Evolutionary conservation across 2,113 vertebrate genomes (phyloP), one percentile per base, ranked within the genome.

Genomic region (Amblyornis subalaris): DNA sequence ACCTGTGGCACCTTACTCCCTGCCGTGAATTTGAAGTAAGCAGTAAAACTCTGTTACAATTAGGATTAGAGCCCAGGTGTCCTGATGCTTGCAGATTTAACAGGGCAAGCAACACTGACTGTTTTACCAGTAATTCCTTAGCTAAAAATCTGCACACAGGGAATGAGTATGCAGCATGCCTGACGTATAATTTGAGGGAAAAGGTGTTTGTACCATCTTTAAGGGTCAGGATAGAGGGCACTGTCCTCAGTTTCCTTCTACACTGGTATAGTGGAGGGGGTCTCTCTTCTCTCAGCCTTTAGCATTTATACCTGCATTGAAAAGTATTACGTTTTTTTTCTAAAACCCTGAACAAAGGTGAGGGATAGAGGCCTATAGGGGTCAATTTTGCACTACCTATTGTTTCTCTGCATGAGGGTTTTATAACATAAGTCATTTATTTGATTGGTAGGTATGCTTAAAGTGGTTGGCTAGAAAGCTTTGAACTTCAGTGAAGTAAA

Each of bases 401-500:
- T 81, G 57, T 45, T 88, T 95, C 86, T 62, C 84, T 54, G 54
- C 53, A 15, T 83, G 80, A 71, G 51, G 55, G 55, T 84, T 67
- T 57, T 50, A 48, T 85, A 79, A 60, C 38, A 1, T 33, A 74
- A 92, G 53, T 91, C 6, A 81, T 96, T 96, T 95, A 88, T 93
- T 94, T 96, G 89, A 83, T 93, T 78, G 20, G 86, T 73, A 78
- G 66, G 66, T 94, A 84, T 88, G 91, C 69, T 94, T 91, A 83
- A 94, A 96, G 66, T 84, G 71, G 29, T 88, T 85, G 88, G 55
- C 88, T 79, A 55, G 89, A 76, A 96, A 95, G 94, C 97, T 96
- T 94, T 97, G 96, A 97, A 97, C 95, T 97, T 96, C 80, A 88
- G 71, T 81, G 93, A 92, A 91, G 88, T 95, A 95, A 96, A 96